Conservation (phyloP, 2,113 vertebrate genomes). For the Oreochromis spilurus region DNA sequence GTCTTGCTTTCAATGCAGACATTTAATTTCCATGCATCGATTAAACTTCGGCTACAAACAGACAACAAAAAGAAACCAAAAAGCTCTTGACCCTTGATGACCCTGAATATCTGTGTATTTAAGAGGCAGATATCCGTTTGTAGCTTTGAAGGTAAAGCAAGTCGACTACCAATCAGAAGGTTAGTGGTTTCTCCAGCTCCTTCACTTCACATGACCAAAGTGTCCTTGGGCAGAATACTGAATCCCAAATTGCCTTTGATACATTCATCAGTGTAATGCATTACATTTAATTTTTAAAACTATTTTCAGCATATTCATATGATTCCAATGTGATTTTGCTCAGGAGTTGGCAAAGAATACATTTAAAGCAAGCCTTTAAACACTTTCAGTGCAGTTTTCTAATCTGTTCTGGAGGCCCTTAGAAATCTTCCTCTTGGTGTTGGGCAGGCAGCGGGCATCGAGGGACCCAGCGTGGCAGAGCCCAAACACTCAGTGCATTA, state of each 20-base stretch:
- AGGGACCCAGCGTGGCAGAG: slow-evolving; percentile 5
- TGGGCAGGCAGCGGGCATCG: not conserved
- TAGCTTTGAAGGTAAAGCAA: not conserved
- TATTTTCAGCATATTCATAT: not conserved
- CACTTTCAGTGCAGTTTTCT: not conserved
- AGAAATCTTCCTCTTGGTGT: not conserved
- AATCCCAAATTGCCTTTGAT: not conserved
- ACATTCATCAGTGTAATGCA: not conserved
- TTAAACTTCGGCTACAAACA: not conserved
- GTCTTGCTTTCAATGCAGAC: not conserved
- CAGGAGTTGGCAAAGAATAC: not conserved
- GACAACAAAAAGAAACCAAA: not conserved
- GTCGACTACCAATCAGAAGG: not conserved
- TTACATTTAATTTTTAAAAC: not conserved
- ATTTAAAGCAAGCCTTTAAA: not conserved
- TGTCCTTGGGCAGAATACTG: not conserved
- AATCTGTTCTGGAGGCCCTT: not conserved
- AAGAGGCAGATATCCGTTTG: not conserved
- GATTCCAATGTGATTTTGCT: not conserved
- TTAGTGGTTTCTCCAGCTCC: not conserved
- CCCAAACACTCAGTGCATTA: slow-evolving; percentile 52
- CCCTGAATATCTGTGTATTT: not conserved
- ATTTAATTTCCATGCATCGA: not conserved
- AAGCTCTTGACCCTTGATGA: not conserved
- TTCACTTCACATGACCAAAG: not conserved